These are phyloP conservation scores for Siphonodentalium dalli DNA, from an alignment of 2,888 invertebrate species.

Conservation along the genomic window DNA sequence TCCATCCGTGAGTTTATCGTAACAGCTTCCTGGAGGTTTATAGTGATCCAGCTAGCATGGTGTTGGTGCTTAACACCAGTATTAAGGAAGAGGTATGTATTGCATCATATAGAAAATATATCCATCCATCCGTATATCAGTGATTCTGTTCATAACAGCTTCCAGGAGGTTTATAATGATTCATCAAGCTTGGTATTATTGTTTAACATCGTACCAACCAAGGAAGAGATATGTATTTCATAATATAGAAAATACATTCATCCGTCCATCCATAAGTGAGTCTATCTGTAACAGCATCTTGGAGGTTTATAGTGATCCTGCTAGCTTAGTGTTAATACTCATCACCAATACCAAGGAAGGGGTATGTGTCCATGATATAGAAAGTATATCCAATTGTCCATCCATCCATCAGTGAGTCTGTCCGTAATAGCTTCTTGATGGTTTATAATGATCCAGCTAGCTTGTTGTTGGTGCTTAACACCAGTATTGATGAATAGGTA, in stretches of 20 bases:
- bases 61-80: slow-evolving; percentile 84
- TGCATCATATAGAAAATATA: too few species aligned
- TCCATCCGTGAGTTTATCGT: too few species aligned
- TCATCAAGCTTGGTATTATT: slow-evolving; percentile 86
- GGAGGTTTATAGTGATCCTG: slow-evolving; percentile 86
- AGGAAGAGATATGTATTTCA: slow-evolving; percentile 78
- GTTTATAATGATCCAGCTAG: slow-evolving; percentile 86
- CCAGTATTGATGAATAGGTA: slow-evolving; percentile 80
- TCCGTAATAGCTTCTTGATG: slow-evolving; percentile 84
- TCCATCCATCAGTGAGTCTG: too few species aligned
- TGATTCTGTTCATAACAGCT: too few species aligned
- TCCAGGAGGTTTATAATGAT: slow-evolving; percentile 85
- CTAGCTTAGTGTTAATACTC: slow-evolving; percentile 84
- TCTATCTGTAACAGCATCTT: too few species aligned
- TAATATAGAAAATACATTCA: too few species aligned
- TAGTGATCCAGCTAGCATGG: slow-evolving; percentile 84
- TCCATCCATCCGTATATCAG: too few species aligned
- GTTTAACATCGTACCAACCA: slow-evolving; percentile 79
- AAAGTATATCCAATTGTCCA: too few species aligned
- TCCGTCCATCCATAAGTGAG: too few species aligned
- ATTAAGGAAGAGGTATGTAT: slow-evolving; percentile 78
- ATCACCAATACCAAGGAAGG: slow-evolving; percentile 85
- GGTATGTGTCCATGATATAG: too few species aligned
- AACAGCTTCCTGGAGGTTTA: slow-evolving; percentile 85
- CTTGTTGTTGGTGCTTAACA: slow-evolving; percentile 85